Percentiles rank a stretch among this genome's conserved stretches.
Conservation (phyloP, 2,888 invertebrate species). For the Cheilosia vernalis region DNA sequence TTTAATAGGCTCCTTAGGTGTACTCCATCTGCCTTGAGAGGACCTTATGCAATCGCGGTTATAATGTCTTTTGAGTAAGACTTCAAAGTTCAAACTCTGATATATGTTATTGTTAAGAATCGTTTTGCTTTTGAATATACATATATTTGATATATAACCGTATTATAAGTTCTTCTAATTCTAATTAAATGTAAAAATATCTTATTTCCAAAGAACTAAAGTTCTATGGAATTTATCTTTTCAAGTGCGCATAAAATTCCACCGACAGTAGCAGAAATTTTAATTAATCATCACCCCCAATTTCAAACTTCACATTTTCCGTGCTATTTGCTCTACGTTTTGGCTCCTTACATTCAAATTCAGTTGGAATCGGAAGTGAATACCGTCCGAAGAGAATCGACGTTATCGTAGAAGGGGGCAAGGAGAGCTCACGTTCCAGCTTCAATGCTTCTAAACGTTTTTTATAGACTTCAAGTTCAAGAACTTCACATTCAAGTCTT, state of each 20-base stretch:
- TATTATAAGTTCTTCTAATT: too few relatives aligned
- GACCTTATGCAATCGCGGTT: too few relatives aligned
- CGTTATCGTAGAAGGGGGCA: constrained; percentile 9
- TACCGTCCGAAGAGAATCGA: background rate
- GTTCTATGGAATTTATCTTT: too few relatives aligned
- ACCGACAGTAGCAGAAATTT: background rate
- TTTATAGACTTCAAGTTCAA: constrained; percentile 38
- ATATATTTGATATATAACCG: too few relatives aligned
- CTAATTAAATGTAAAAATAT: too few relatives aligned
- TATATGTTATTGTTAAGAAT: too few relatives aligned
- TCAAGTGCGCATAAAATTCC: background rate
- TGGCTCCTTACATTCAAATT: background rate
- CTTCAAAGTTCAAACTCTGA: too few relatives aligned
- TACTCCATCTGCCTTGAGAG: too few relatives aligned
- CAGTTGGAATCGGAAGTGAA: background rate
- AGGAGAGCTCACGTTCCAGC: constrained; percentile 31
- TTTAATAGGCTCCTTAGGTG: too few relatives aligned
- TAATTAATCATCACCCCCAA: background rate
- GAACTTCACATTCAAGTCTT: constrained; percentile 20
- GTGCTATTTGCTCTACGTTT: background rate
- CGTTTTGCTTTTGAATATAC: too few relatives aligned
- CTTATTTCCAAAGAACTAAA: too few relatives aligned
- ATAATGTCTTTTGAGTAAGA: too few relatives aligned
- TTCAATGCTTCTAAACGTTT: constrained; percentile 21
- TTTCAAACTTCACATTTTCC: background rate